Percentiles rank a stretch among this genome's conserved stretches.
These are phyloP conservation scores for Urosaurus nigricauda DNA, from an alignment of 2,797 vertebrate species.

Conservation along the genomic window DNA sequence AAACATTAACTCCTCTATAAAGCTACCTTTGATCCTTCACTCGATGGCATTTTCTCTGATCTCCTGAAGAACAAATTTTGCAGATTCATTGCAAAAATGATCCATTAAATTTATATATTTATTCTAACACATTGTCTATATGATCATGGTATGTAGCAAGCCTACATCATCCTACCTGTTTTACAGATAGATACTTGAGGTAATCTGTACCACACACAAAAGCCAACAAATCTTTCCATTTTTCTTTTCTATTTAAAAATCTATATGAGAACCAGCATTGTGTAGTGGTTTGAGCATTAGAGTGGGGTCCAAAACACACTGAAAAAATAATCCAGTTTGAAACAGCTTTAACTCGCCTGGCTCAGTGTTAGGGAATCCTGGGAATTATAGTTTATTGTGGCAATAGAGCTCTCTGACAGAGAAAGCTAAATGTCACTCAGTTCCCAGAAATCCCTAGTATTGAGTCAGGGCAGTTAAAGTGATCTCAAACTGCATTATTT, in stretches of 20 bases:
- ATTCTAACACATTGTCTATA: not conserved
- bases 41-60: not conserved
- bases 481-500: too few relatives aligned
- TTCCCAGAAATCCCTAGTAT: too few relatives aligned
- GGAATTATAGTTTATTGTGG: too few relatives aligned
- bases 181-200: not conserved
- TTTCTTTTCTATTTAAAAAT: not conserved
- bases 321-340: too few relatives aligned
- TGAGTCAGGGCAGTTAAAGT: too few relatives aligned
- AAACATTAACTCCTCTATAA: not conserved
- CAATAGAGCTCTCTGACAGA: too few relatives aligned
- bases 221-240: not conserved
- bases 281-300: too few relatives aligned
- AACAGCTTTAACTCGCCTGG: too few relatives aligned
- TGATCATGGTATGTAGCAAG: not conserved
- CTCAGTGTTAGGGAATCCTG: too few relatives aligned
- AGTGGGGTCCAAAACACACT: too few relatives aligned
- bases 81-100: not conserved
- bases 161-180: not conserved
- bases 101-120: too few relatives aligned
- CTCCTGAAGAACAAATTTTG: not conserved
- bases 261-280: not conserved
- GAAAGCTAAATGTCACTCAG: too few relatives aligned
- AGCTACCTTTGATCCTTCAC: not conserved
- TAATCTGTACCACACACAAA: not conserved